Base-by-base conservation (phyloP, 2,797 vertebrate species). In the Coranthus polyacanthus region DNA sequence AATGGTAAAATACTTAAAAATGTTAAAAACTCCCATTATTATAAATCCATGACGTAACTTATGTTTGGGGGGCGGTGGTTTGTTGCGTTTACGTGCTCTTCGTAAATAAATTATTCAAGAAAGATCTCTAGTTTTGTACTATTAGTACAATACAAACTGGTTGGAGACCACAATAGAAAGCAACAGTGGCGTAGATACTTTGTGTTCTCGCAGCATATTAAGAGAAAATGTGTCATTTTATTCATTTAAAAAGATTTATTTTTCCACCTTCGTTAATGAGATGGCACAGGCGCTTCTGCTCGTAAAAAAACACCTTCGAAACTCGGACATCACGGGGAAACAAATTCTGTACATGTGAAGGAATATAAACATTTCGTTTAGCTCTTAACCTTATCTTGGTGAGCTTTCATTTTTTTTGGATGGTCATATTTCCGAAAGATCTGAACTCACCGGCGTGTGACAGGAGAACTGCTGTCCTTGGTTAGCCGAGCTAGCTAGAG, bases 391-490 rank as follows among this genome's bases (percentile, higher is more conserved):
- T 6, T 3, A 1, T 16, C 24, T 44, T 39, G 0, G 1, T 17
- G 17, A 10, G 2, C 1, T 11, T 4, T 32, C 17, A 4, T 17
- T 0, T 17, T 15, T 13, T 13, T 0, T 0, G 36, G 54, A 29
- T 6, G 0, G 0, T 38, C 3, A 2, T 13, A 41, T 82, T 80
- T 84, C 84, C 82, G 51, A 72, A 8, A 6, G 15, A 32, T 49
- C 0, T 6, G 2, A 78, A 72, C 2, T 5, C 4, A 10, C 4
- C 68, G 55, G 12, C 22, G 11, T 42, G 56, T 88, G 82, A 88
- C 81, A 82, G 75, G 41, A 70, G 75, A 9, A 32, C 7, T n/a
- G 63, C 57, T 84, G 68, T 73, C 81, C 79, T 82, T 78, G 42
- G 75, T 44, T 82, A 83, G 49, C 78, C 1, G 49, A 47, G 50